These are phyloP conservation scores for Lissonota sp. DNA, from an alignment of 2,888 invertebrate species.

Conservation along the genomic window DNA sequence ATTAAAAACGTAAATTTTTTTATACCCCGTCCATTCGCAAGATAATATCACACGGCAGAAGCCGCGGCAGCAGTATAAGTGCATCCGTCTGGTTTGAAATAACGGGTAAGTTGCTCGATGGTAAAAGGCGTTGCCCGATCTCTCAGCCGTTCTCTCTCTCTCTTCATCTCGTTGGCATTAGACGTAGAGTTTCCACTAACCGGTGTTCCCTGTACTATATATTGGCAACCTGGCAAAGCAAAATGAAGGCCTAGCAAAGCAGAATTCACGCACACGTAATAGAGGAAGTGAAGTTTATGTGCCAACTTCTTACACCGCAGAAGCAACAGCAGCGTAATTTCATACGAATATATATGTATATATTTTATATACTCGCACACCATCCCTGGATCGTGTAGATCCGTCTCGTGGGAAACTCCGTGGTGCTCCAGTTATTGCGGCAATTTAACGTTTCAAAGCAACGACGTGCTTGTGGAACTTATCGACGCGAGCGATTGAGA, in stretches of 20 bases:
- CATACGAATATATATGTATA: conserved; percentile 11
- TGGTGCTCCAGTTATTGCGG: conserved; percentile 63
- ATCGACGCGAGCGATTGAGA: conserved; percentile 63
- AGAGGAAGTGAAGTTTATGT: conserved; percentile 70
- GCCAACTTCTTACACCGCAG: conserved; percentile 66
- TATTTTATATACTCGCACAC: neutral
- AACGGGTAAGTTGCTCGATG: conserved; percentile 51
- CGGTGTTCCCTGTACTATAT: conserved; percentile 34
- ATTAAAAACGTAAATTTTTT: conserved; percentile 29
- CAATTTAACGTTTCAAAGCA: conserved; percentile 64
- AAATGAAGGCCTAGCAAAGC: conserved; percentile 48
- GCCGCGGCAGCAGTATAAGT: conserved; percentile 29
- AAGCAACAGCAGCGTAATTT: conserved; percentile 39
- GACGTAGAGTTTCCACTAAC: conserved; percentile 59
- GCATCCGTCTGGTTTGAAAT: conserved; percentile 51
- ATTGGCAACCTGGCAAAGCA: conserved; percentile 16
- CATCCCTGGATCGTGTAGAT: conserved; percentile 8
- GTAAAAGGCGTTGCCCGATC: conserved; percentile 54
- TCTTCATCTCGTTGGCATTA: conserved; percentile 46
- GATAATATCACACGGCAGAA: conserved; percentile 37
- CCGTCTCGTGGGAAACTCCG: conserved; percentile 60
- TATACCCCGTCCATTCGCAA: conserved; percentile 36
- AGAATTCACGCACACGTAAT: conserved; percentile 65
- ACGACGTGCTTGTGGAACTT: conserved; percentile 63
- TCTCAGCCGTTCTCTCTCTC: conserved; percentile 5